Evolutionary conservation across 2,113 vertebrate species (phyloP).

Genomic region (Pimephales promelas): DNA sequence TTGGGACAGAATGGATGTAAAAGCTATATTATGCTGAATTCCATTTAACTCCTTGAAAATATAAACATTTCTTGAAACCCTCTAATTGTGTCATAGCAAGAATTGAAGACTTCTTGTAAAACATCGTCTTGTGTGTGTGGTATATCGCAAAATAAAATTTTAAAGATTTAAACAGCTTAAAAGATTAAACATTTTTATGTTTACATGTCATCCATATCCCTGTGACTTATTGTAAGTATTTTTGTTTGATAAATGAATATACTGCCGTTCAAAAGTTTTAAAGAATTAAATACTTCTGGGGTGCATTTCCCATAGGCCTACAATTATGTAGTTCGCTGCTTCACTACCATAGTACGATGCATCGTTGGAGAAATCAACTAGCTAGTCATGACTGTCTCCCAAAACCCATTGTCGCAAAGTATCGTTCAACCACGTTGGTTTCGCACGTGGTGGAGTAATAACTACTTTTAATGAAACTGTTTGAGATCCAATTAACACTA

Average conservation of each 20-base stretch:
- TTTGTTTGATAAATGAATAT: neutral
- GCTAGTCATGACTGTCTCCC: too few species aligned
- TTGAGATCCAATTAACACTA: too few species aligned
- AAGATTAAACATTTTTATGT: neutral
- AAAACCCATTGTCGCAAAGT: too few species aligned
- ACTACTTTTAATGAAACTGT: too few species aligned
- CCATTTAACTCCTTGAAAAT: neutral
- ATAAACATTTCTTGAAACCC: neutral
- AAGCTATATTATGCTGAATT: neutral
- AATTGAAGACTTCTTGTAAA: neutral
- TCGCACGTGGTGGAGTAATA: too few species aligned
- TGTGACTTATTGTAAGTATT: neutral
- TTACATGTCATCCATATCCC: neutral
- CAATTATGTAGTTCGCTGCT: too few species aligned
- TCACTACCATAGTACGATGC: too few species aligned
- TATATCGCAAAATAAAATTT: neutral
- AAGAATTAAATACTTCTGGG: neutral
- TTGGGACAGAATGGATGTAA: slow-evolving; percentile 23
- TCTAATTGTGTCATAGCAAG: neutral
- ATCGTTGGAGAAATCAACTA: too few species aligned
- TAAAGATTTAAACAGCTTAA: too few species aligned
- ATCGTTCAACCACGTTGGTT: too few species aligned
- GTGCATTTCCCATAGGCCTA: too few species aligned
- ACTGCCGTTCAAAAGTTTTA: neutral
- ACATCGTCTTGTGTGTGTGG: neutral